Evolutionary conservation across 2,888 invertebrate genomes (phyloP).

Genomic region (Escarpia spicata): DNA sequence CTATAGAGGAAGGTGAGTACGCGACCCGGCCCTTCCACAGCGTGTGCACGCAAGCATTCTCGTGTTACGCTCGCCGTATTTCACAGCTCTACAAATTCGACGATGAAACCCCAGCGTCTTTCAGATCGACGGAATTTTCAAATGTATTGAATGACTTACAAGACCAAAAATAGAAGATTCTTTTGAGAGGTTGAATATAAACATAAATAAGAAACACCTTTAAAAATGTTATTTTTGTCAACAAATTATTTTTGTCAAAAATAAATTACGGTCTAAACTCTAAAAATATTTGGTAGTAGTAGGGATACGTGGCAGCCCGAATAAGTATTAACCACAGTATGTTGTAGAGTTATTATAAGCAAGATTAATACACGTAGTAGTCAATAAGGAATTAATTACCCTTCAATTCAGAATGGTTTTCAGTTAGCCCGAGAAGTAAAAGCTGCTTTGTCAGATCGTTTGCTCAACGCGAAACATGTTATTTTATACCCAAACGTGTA

Average conservation of each 20-base stretch:
- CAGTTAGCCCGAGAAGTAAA: no score
- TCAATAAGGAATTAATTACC: no score
- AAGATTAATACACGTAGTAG: no score
- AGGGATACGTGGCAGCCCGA: neutral
- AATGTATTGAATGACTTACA: neutral
- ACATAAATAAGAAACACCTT: neutral
- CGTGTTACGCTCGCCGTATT: neutral
- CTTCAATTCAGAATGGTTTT: no score
- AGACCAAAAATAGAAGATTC: neutral
- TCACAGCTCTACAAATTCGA: neutral
- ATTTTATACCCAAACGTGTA: no score
- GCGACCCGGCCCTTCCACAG: neutral
- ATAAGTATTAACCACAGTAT: neutral
- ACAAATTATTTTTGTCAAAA: neutral
- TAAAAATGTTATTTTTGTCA: neutral
- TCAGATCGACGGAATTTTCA: slow-evolving; percentile 10
- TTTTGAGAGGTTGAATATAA: neutral
- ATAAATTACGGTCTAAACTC: neutral
- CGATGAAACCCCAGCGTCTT: neutral
- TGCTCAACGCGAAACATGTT: no score
- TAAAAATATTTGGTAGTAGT: no score
- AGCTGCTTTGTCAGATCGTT: no score
- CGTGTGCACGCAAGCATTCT: neutral
- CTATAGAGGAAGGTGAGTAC: neutral
- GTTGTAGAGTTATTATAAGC: neutral